A percentile compares a stretch with the other conserved stretches of the same genome.
Conservation (phyloP, 92 coral and sea anemone species). For the Phymanthus crucifer region DNA sequence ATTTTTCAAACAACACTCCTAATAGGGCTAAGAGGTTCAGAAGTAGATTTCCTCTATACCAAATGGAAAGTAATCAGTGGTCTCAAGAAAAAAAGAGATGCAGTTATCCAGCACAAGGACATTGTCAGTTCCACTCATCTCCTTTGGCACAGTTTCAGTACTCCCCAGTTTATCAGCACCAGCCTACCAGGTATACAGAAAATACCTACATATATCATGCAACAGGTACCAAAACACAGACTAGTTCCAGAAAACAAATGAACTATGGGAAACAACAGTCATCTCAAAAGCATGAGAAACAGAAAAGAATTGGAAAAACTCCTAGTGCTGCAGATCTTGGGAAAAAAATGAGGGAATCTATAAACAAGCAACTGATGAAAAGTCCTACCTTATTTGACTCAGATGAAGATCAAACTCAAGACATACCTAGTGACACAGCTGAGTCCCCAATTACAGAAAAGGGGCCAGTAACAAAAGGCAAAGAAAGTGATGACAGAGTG, state of each 20-base stretch:
- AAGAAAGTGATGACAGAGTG: slow-evolving; percentile 11
- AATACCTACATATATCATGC: slow-evolving; percentile 2
- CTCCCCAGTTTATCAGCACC: neutral
- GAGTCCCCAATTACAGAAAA: slow-evolving; percentile 23
- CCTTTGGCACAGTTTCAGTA: neutral
- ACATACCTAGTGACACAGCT: slow-evolving; percentile 16
- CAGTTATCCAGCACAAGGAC: neutral
- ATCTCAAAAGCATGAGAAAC: neutral
- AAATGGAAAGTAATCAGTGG: neutral
- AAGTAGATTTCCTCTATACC: neutral
- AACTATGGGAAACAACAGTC: neutral
- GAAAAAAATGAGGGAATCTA: slow-evolving; percentile 28
- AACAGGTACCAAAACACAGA: neutral
- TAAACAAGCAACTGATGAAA: slow-evolving; percentile 28
- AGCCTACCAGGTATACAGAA: neutral
- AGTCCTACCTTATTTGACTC: slow-evolving; percentile 1
- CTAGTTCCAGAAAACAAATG: slow-evolving; percentile 10
- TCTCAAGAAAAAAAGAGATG: neutral
- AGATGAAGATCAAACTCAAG: slow-evolving; percentile 29
- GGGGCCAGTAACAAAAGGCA: slow-evolving; percentile 13
- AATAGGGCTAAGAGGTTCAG: neutral
- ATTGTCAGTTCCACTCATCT: neutral
- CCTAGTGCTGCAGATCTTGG: slow-evolving; percentile 25
- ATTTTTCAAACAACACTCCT: slow-evolving; percentile 17
- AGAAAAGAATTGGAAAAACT: neutral